Percentiles rank a stretch among this genome's conserved stretches.
These are phyloP conservation scores for Amphiprion percula DNA, from an alignment of 2,113 vertebrate species.

Conservation along the genomic window DNA sequence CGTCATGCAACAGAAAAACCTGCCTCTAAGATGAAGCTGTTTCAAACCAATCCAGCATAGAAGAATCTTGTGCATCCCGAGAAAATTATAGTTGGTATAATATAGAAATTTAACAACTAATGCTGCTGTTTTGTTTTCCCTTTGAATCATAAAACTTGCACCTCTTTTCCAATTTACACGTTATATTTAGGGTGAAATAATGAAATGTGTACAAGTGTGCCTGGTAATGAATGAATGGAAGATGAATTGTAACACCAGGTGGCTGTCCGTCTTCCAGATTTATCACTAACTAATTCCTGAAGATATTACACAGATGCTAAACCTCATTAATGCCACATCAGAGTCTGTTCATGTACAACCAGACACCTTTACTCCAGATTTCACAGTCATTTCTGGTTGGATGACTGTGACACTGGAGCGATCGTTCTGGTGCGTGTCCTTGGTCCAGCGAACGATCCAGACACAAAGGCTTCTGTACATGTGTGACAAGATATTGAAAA, in stretches of 20 bases:
- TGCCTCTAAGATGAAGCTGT: too few relatives aligned
- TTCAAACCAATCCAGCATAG: not conserved
- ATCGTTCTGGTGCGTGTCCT: slow-evolving; percentile 10
- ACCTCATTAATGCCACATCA: not conserved
- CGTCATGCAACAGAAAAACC: not conserved
- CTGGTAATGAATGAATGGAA: not conserved
- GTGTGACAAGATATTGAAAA: slow-evolving; percentile 30
- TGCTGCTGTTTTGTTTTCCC: too few relatives aligned
- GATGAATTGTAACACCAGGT: not conserved
- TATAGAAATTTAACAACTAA: too few relatives aligned
- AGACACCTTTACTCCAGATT: not conserved
- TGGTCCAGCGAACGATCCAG: slow-evolving; percentile 22
- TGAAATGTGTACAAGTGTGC: not conserved
- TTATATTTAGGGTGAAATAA: not conserved
- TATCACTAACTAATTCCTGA: not conserved
- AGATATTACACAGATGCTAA: not conserved
- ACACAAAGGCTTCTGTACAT: slow-evolving; percentile 39
- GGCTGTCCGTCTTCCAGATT: not conserved
- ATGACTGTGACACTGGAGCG: not conserved
- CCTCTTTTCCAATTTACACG: not conserved
- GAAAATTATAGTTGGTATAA: too few relatives aligned
- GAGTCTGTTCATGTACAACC: not conserved
- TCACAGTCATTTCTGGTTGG: not conserved
- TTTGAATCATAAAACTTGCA: not conserved
- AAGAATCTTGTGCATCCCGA: too few relatives aligned